A percentile compares a stretch with the other conserved stretches of the same genome.
phyloP scores from a whole-genome alignment of 2,113 vertebrate species.

The Arvicanthis niloticus region DNA sequence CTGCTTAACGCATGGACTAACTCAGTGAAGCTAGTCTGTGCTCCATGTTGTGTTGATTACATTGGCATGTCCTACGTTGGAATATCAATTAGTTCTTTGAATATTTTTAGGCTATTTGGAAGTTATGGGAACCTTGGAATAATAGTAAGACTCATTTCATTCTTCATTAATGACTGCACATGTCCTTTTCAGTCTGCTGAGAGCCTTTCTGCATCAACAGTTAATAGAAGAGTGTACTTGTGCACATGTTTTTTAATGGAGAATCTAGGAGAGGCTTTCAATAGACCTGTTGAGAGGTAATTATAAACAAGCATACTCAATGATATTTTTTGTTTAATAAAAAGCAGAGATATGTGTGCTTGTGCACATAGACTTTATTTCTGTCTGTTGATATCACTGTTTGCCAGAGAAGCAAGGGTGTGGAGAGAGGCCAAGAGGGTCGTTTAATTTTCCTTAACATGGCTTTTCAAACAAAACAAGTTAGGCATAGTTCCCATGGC shows the following conservation, averaged over 20 bases:
- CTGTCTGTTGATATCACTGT: neutral
- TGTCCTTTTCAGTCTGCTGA: neutral
- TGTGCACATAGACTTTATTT: neutral
- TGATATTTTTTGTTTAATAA: conserved; percentile 19
- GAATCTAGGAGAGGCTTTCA: neutral
- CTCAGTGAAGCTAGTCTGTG: neutral
- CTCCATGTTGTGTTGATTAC: conserved; percentile 21
- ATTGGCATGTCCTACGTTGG: neutral
- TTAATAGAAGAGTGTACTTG: neutral
- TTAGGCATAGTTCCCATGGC: neutral
- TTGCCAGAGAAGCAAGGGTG: neutral
- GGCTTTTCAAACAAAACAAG: neutral
- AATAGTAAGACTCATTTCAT: conserved; percentile 37
- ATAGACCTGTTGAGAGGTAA: neutral
- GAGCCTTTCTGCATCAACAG: neutral
- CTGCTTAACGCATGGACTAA: conserved; percentile 1
- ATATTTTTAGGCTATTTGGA: conserved; percentile 29
- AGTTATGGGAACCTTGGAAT: conserved; percentile 16
- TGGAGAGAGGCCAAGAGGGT: neutral
- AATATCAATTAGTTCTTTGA: conserved; percentile 60
- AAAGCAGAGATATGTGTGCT: conserved; percentile 5
- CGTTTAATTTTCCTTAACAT: neutral
- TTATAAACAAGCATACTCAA: neutral
- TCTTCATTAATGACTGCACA: neutral
- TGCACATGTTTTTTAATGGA: neutral